These are phyloP conservation scores for Aporophyla lueneburgensis DNA, from an alignment of 2,888 invertebrate species.

Conservation along the genomic window DNA sequence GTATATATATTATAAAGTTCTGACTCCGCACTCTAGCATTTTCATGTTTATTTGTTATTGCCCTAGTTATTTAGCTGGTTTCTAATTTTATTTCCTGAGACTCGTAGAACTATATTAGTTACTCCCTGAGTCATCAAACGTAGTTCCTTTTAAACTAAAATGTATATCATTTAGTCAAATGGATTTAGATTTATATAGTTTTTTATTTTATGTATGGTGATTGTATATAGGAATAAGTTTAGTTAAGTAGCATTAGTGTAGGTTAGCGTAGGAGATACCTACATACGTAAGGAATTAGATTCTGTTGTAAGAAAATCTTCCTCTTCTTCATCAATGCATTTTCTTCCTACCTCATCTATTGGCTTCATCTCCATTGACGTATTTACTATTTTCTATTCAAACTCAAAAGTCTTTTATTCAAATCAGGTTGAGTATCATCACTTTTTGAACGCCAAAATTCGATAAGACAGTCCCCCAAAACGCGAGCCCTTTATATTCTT, in stretches of 20 bases:
- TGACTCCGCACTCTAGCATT: neutral
- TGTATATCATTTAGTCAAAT: slow-evolving; percentile 61
- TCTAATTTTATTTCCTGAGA: neutral
- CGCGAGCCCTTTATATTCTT: neutral
- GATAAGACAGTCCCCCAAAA: no score
- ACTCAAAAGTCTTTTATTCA: no score
- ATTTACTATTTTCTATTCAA: no score
- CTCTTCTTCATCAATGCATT: neutral
- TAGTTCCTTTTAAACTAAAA: neutral
- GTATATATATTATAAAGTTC: neutral
- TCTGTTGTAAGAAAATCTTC: slow-evolving; percentile 18
- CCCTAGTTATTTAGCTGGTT: neutral
- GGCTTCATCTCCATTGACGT: neutral
- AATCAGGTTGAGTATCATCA: no score
- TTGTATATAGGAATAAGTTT: slow-evolving; percentile 63
- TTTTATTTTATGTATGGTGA: slow-evolving; percentile 38
- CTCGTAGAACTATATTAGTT: neutral
- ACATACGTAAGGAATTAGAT: slow-evolving; percentile 62
- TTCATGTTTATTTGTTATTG: neutral
- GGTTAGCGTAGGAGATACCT: slow-evolving; percentile 61
- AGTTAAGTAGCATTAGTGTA: slow-evolving; percentile 57
- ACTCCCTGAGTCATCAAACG: neutral
- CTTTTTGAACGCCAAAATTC: no score
- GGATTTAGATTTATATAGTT: slow-evolving; percentile 50
- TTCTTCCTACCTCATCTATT: neutral